phyloP scores from a whole-genome alignment of 2,888 invertebrate species.

The Philereme vetulata region DNA sequence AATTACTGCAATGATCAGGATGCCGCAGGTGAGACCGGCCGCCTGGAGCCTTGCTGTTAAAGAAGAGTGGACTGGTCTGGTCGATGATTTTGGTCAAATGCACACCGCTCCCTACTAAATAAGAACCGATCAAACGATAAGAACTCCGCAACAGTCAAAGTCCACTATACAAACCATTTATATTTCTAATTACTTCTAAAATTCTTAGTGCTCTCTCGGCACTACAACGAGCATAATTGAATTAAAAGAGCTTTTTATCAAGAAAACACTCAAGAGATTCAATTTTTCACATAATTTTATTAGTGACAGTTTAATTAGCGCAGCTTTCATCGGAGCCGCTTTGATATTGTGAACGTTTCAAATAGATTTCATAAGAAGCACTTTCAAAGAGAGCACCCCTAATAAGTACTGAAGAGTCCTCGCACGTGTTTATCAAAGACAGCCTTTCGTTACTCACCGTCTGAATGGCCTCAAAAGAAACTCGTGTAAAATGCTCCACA shows the following conservation, averaged over 20 bases:
- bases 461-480: constrained; percentile 84
- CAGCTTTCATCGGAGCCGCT: constrained; percentile 78
- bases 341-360: constrained; percentile 82
- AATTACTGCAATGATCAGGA: too few species aligned
- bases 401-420: constrained; percentile 84
- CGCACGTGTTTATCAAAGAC: constrained; percentile 85
- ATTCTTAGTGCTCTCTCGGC: constrained; percentile 17
- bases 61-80: too few species aligned
- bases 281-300: constrained; percentile 82
- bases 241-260: constrained; percentile 57
- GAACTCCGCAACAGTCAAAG: constrained; percentile 14
- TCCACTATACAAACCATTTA: constrained; percentile 21
- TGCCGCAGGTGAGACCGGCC: too few species aligned
- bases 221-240: constrained; percentile 35
- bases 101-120: constrained; percentile 1
- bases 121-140: constrained; percentile 29
- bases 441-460: constrained; percentile 84
- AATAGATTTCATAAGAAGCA: constrained; percentile 83
- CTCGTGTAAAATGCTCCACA: constrained; percentile 84
- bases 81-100: too few species aligned
- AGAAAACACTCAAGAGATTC: constrained; percentile 67
- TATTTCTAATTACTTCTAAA: constrained; percentile 23
- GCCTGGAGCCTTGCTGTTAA: too few species aligned
- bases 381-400: constrained; percentile 83
- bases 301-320: constrained; percentile 83